These are phyloP conservation scores for Ennomos erosarius DNA, from an alignment of 2,888 invertebrate genomes.

Conservation along the genomic window DNA sequence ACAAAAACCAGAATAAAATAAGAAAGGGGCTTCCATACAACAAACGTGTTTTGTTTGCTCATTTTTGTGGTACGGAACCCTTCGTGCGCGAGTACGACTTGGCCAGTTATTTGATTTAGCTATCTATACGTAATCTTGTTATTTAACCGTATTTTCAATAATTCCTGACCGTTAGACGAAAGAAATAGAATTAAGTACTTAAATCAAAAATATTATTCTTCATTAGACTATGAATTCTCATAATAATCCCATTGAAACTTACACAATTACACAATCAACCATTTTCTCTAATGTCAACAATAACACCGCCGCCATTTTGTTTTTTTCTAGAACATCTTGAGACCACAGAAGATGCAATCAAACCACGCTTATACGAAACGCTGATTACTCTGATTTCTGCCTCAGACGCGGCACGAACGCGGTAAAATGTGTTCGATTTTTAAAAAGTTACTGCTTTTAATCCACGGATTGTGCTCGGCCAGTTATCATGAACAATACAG, in stretches of 20 bases:
- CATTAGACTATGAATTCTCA: slow-evolving; percentile 2
- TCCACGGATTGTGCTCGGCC: slow-evolving; percentile 48
- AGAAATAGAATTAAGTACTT: slow-evolving; percentile 9
- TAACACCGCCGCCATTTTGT: slow-evolving; percentile 9
- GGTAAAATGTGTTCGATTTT: slow-evolving; percentile 32
- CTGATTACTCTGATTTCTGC: not conserved
- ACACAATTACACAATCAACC: not conserved
- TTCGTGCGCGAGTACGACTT: too few relatives aligned
- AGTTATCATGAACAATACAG: slow-evolving; percentile 74
- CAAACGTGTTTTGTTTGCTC: too few relatives aligned
- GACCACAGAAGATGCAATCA: too few relatives aligned
- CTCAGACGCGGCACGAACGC: not conserved
- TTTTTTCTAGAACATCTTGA: not conserved
- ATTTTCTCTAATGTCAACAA: not conserved
- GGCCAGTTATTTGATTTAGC: too few relatives aligned
- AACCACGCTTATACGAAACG: too few relatives aligned
- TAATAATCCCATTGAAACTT: slow-evolving; percentile 27
- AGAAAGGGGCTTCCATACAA: too few relatives aligned
- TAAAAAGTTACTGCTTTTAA: slow-evolving; percentile 37
- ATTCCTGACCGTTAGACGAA: slow-evolving; percentile 1
- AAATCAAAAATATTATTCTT: slow-evolving; percentile 11
- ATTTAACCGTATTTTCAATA: not conserved
- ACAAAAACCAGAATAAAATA: too few relatives aligned
- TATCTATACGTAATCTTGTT: too few relatives aligned
- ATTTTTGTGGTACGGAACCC: too few relatives aligned